Evolutionary conservation across 35 echinoderm and acorn worm genomes (phyloP).

Genomic region (Holothuria glaberrima): DNA sequence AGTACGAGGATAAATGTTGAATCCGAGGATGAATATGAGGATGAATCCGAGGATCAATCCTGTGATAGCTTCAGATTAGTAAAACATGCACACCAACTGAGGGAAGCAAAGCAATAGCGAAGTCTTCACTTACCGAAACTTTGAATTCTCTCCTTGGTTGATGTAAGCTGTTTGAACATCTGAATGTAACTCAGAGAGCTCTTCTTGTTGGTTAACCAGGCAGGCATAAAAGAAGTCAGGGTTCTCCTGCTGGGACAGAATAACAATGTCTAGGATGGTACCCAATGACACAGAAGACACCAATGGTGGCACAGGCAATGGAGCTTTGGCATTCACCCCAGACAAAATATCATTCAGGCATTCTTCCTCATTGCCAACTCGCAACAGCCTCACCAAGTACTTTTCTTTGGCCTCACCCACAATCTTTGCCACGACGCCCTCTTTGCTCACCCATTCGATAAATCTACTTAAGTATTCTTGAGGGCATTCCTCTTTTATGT

Average conservation of each 20-base stretch:
- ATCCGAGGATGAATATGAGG: no score
- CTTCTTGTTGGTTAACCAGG: neutral
- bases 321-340: neutral
- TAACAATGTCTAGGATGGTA: neutral
- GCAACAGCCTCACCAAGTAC: constrained; percentile 12
- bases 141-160: neutral
- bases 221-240: constrained; percentile 31
- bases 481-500: neutral
- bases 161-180: neutral
- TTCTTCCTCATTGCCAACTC: neutral
- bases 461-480: neutral
- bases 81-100: neutral
- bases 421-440: neutral
- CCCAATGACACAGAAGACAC: neutral
- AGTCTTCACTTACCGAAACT: neutral
- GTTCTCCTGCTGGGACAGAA: neutral
- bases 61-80: no score
- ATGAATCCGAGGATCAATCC: no score
- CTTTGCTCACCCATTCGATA: neutral
- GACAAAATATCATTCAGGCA: constrained; percentile 14
- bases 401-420: neutral
- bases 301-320: neutral
- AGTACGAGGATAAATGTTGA: no score
- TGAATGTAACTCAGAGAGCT: neutral
- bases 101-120: neutral